phyloP scores from a whole-genome alignment of 2,888 invertebrate genomes.

The Terebella lapidaria region DNA sequence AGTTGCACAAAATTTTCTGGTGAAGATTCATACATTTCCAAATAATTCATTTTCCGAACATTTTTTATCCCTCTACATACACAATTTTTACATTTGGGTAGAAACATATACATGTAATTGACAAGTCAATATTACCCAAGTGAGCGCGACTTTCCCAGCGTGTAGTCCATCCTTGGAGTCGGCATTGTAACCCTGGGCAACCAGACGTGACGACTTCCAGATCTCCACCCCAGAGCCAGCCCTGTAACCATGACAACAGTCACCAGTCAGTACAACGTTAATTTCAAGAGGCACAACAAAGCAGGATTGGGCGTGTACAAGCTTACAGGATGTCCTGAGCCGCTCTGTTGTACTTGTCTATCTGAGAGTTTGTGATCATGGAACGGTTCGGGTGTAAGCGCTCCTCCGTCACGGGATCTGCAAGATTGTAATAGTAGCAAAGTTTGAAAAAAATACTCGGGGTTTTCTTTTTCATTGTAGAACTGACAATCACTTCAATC shows the following conservation, averaged over 20 bases:
- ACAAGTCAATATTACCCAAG: conserved; percentile 66
- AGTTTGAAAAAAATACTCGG: no score
- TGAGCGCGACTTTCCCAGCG: conserved; percentile 66
- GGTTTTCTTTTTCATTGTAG: neutral
- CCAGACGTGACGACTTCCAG: conserved; percentile 79
- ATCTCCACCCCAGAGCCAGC: conserved; percentile 57
- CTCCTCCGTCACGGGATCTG: conserved; percentile 69
- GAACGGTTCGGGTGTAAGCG: conserved; percentile 65
- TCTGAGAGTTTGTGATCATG: conserved; percentile 75
- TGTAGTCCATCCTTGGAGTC: conserved; percentile 67
- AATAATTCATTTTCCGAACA: no score
- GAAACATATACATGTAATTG: no score
- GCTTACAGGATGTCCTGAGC: conserved; percentile 67
- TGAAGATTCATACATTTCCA: no score
- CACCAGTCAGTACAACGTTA: neutral
- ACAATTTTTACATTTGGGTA: no score
- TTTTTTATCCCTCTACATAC: no score
- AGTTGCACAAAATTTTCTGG: no score
- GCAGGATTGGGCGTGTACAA: neutral
- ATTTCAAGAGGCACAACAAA: neutral
- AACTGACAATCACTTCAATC: neutral
- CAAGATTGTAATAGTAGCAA: conserved; percentile 8
- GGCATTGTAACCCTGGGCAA: conserved; percentile 67
- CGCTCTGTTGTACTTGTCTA: conserved; percentile 81
- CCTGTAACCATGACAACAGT: conserved; percentile 22